Evolutionary conservation across 2,888 invertebrate species (phyloP), one percentile per base, ranked within the genome.

Genomic region (Dastarcus helophoroides): DNA sequence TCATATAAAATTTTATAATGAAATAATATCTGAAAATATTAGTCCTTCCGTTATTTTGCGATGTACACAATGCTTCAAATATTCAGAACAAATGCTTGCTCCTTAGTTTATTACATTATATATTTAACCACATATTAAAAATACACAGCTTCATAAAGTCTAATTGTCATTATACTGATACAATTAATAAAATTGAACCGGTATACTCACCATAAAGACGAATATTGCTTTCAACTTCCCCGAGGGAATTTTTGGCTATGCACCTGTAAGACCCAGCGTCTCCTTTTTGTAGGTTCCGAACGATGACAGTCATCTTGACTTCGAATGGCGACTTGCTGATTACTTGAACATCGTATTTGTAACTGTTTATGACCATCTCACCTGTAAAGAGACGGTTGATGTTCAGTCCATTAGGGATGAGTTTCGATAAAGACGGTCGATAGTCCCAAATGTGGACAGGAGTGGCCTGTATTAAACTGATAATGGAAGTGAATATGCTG

Each of bases 161-260:
- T n/a, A n/a, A n/a, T n/a, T n/a, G n/a, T n/a, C n/a, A n/a, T n/a
- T n/a, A n/a, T n/a, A n/a, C n/a, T n/a, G n/a, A n/a, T n/a, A n/a
- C n/a, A n/a, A n/a, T n/a, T n/a, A n/a, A n/a, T n/a, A n/a, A n/a
- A n/a, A n/a, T n/a, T n/a, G n/a, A n/a, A n/a, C 11, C 3, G 4
- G 13, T 21, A 2, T 1, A 56, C 73, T 73, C 61, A 89, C 90
- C 86, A 58, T 89, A 88, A 29, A 90, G 66, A 42, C 86, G 71
- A 50, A 90, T 86, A 52, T 77, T 79, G 62, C 84, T 84, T 55
- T 89, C 88, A 11, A 84, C 84, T 58, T 86, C 88, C 1, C 89
- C 89, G 2, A 89, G 67, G 0, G 83, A 82, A 61, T 85, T 86
- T 58, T 85, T 85, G 15, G 88, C 86, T 35, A 85, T 79, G 56